Evolutionary conservation across 2,888 invertebrate genomes (phyloP).

Genomic region (Chymomyza procnemis): DNA sequence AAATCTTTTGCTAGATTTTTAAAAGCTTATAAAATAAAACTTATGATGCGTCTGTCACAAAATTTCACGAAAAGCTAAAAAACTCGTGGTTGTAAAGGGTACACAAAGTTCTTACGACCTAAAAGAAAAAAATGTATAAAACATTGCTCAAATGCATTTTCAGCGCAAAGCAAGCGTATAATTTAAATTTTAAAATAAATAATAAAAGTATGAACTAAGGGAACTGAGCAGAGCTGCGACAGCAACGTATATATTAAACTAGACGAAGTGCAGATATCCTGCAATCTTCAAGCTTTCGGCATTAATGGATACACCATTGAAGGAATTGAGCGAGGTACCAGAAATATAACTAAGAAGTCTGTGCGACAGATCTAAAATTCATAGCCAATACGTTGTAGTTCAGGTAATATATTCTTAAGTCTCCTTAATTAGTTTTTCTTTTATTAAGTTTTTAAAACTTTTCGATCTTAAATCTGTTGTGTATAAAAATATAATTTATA

Average conservation of each 20-base stretch:
- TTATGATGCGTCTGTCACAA: too few species aligned
- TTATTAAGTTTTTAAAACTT: too few species aligned
- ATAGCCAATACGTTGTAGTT: not conserved
- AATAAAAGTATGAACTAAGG: slow-evolving; percentile 41
- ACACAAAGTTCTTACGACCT: not conserved
- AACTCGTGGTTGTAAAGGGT: not conserved
- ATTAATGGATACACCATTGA: not conserved
- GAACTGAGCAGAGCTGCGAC: not conserved
- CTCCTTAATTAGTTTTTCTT: too few species aligned
- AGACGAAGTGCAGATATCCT: not conserved
- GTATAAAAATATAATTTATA: too few species aligned
- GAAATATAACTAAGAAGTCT: not conserved
- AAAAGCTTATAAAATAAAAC: too few species aligned
- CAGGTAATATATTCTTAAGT: too few species aligned
- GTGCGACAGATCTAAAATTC: not conserved
- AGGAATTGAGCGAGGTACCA: not conserved
- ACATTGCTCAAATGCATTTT: slow-evolving; percentile 66
- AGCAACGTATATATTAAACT: not conserved
- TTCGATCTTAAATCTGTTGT: too few species aligned
- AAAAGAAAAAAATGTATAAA: slow-evolving; percentile 50
- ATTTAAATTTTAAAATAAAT: slow-evolving; percentile 64
- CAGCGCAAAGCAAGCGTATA: slow-evolving; percentile 51
- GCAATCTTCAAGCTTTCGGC: not conserved
- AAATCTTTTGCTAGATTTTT: too few species aligned
- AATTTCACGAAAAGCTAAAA: too few species aligned